These are phyloP conservation scores for Sturmia bella DNA, from an alignment of 2,888 invertebrate species.

Conservation along the genomic window DNA sequence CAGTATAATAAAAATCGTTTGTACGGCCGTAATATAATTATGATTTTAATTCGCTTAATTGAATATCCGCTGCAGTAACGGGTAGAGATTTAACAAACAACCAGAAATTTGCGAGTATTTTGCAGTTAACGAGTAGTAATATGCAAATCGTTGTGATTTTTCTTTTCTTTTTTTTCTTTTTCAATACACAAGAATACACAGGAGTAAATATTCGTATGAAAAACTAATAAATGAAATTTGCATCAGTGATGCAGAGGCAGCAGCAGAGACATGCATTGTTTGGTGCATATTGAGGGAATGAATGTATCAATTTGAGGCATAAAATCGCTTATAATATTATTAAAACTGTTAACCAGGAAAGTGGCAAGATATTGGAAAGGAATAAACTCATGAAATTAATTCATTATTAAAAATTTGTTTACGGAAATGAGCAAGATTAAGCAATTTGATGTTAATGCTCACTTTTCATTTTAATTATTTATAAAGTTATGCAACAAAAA, in stretches of 20 bases:
- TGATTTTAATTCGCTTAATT: slow-evolving; percentile 70
- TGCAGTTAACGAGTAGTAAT: slow-evolving; percentile 33
- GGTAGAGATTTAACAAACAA: slow-evolving; percentile 12
- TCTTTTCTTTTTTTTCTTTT: background rate
- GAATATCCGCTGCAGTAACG: slow-evolving; percentile 54
- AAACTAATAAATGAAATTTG: slow-evolving; percentile 38
- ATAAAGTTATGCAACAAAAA: too few relatives aligned
- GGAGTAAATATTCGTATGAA: background rate
- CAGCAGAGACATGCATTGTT: background rate
- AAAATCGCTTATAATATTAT: slow-evolving; percentile 35
- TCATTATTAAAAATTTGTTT: slow-evolving; percentile 16
- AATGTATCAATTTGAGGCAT: background rate
- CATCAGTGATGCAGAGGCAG: background rate
- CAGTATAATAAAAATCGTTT: background rate
- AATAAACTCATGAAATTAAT: slow-evolving; percentile 8
- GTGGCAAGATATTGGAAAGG: background rate
- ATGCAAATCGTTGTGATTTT: slow-evolving; percentile 35
- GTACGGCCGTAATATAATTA: slow-evolving; percentile 62
- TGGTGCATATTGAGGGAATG: background rate
- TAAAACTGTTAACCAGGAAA: slow-evolving; percentile 8
- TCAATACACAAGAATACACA: slow-evolving; percentile 11
- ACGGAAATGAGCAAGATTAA: background rate
- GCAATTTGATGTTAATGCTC: background rate
- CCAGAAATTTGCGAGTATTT: background rate
- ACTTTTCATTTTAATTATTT: too few relatives aligned